Evolutionary conservation across 2,888 invertebrate genomes (phyloP).

Genomic region (Atethmia centrago): DNA sequence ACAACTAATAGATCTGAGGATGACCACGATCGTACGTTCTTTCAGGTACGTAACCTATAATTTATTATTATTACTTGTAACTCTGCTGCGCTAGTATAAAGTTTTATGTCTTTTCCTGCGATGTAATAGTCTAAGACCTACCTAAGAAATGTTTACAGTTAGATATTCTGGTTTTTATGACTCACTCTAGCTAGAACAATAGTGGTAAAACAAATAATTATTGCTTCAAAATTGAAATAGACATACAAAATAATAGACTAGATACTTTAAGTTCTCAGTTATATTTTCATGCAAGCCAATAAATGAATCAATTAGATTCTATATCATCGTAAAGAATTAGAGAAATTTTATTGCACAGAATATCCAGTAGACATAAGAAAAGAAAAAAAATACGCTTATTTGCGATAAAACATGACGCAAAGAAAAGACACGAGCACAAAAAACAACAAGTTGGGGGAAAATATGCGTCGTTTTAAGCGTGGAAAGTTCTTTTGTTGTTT

Average conservation of each 20-base stretch:
- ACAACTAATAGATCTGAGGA: conserved; percentile 97
- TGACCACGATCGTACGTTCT: conserved; percentile 97
- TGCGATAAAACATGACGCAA: too few species aligned
- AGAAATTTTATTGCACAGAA: too few species aligned
- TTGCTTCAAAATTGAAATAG: conserved; percentile 33
- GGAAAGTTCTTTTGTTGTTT: background rate
- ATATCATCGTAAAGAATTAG: too few species aligned
- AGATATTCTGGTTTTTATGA: conserved; percentile 51
- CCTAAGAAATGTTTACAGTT: conserved; percentile 52
- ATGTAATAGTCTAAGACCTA: conserved; percentile 41
- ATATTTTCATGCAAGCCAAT: background rate
- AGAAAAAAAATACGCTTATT: too few species aligned
- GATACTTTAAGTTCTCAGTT: background rate
- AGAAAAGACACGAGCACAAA: too few species aligned
- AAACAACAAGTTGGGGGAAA: too few species aligned
- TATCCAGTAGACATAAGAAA: too few species aligned
- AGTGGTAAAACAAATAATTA: conserved; percentile 32
- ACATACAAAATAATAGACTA: conserved; percentile 11
- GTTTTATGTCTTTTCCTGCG: conserved; percentile 54
- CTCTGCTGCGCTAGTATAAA: conserved; percentile 46
- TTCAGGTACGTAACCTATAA: conserved; percentile 92
- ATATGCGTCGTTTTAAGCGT: too few species aligned
- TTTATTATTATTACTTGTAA: conserved; percentile 60
- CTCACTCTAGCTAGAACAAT: conserved; percentile 43
- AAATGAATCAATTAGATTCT: background rate